Evolutionary conservation across 2,797 vertebrate species (phyloP), one percentile per base, ranked within the genome.

Genomic region (Pseudotriccus pelzelni): DNA sequence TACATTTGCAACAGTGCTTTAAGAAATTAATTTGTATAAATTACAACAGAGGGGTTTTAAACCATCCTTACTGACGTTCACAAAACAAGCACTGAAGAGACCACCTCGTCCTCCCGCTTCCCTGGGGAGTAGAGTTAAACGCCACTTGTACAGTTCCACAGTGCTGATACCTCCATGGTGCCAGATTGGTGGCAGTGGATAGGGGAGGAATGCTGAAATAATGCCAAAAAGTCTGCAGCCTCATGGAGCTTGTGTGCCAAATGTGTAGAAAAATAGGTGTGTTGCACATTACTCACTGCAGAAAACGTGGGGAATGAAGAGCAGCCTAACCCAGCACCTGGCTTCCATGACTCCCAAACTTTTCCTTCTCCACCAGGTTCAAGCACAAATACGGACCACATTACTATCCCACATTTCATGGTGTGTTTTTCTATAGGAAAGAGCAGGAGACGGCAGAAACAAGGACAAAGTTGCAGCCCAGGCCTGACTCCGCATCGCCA

Each of bases 21-120:
- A 91, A 10, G 0, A 93, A 96, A 87, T 91, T 96, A 72, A 85
- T 94, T 90, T 91, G 63, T 88, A 67, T 83, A 90, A 96, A 95
- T 92, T 89, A 91, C 75, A 88, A 52, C 28, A 92, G 67, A 91
- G 68, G 47, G 41, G 22, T 12, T 93, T 87, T 80, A 89, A 94
- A 87, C 73, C 53, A 32, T 59, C 60, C 63, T 85, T 84, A 81
- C 49, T 66, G 73, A 78, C 32, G 28, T 32, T 53, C 49, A 59
- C 34, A 78, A 85, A 89, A 90, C 85, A 79, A 93, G 74, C 43
- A 59, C 43, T 79, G 64, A 74, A 60, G 50, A 50, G 41, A 70
- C 36, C 89, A 77, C 37, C 58, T 23, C 34, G 63, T 80, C 34
- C 75, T 72, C 62, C 17, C 50, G 75, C 24, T 44, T 16, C 39